phyloP scores from a whole-genome alignment of 2,113 vertebrate genomes.

The Regulus satrapa region DNA sequence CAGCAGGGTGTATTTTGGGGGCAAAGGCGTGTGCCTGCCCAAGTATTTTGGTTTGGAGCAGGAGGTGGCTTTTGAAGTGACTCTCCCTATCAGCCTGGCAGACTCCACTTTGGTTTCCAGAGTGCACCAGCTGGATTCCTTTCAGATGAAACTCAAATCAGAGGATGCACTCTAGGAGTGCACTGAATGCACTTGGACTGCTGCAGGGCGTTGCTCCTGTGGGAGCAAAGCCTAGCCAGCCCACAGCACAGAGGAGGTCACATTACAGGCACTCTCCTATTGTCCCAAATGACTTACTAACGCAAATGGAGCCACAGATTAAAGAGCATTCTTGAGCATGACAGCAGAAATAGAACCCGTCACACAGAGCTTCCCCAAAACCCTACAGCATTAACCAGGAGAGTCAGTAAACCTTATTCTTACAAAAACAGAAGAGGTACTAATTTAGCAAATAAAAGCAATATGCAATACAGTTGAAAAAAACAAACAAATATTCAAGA shows the following conservation, averaged over 20 bases:
- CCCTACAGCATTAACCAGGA: neutral
- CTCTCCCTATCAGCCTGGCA: neutral
- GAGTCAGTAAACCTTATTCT: neutral
- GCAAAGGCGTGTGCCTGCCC: neutral
- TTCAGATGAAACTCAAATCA: neutral
- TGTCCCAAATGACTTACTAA: neutral
- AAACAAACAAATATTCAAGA: neutral
- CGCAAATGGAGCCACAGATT: neutral
- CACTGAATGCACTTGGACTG: neutral
- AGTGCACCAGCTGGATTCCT: neutral
- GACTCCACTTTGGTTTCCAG: neutral
- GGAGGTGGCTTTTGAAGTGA: neutral
- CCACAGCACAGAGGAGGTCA: neutral
- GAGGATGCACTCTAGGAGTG: neutral
- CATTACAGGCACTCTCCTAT: neutral
- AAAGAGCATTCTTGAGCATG: neutral
- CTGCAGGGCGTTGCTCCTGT: accelerated
- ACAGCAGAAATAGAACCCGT: neutral
- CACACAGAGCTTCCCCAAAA: neutral
- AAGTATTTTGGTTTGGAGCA: neutral
- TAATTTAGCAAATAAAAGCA: neutral
- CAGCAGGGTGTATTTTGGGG: neutral
- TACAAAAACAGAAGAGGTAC: neutral
- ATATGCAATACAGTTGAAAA: neutral
- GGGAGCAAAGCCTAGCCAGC: neutral